A percentile compares a stretch with the other conserved stretches of the same genome.
Evolutionary conservation across 2,797 vertebrate species (phyloP).

Genomic region (Pantherophis alleghaniensis): DNA sequence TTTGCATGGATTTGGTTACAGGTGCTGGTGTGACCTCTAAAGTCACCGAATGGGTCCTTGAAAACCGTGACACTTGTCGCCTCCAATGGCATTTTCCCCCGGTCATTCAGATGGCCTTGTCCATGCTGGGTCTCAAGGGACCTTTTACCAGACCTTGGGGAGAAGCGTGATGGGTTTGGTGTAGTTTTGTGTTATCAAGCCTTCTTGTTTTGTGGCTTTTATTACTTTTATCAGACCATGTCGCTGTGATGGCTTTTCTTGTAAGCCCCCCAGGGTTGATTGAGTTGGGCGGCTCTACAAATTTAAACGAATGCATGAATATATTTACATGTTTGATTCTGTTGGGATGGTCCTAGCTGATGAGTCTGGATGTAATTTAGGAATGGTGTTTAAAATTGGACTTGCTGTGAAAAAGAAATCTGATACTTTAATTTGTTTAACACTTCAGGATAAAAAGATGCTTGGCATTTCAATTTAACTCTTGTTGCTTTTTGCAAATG

Average conservation of each 20-base stretch:
- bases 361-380: conserved; percentile 55
- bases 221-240: neutral
- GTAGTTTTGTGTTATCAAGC: neutral
- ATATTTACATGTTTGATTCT: conserved; percentile 9
- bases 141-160: neutral
- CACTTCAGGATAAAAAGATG: conserved; percentile 6
- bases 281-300: neutral
- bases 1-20: neutral
- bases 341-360: conserved; percentile 12
- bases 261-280: neutral
- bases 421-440: conserved; percentile 26
- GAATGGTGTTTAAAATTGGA: conserved; percentile 54
- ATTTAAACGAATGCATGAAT: neutral
- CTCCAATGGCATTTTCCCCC: neutral
- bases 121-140: neutral
- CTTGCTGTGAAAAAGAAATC: conserved; percentile 19
- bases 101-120: neutral
- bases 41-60: neutral
- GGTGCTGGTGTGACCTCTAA: neutral
- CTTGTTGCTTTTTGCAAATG: conserved; percentile 34
- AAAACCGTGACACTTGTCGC: neutral
- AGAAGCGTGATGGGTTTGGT: neutral
- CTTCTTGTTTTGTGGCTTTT: neutral
- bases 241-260: neutral
- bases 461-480: neutral